Evolutionary conservation across 2,888 invertebrate genomes (phyloP).

Genomic region (Carterocephalus palaemon): DNA sequence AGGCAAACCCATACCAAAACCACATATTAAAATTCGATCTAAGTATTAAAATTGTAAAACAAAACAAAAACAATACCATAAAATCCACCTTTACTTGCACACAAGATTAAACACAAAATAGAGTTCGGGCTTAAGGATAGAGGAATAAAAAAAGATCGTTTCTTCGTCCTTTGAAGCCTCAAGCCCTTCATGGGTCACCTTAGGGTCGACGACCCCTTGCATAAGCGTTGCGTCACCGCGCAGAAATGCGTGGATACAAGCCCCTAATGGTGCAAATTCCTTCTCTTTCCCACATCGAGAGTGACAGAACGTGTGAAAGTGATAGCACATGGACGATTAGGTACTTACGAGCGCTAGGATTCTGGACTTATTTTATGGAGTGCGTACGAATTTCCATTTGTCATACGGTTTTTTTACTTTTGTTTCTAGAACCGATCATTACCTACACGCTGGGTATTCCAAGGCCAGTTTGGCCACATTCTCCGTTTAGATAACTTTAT

Average conservation of each 20-base stretch:
- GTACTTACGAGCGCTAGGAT: slow-evolving; percentile 22
- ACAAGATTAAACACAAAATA: slow-evolving; percentile 20
- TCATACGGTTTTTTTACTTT: slow-evolving; percentile 14
- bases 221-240: slow-evolving; percentile 58
- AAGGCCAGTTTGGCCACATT: not conserved
- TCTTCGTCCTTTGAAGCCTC: slow-evolving; percentile 36
- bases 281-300: slow-evolving; percentile 25
- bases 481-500: not conserved
- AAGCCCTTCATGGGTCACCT: slow-evolving; percentile 47
- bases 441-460: not conserved
- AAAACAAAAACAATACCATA: slow-evolving; percentile 19
- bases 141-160: slow-evolving; percentile 19
- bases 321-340: slow-evolving; percentile 26
- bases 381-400: slow-evolving; percentile 25
- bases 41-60: slow-evolving; percentile 9
- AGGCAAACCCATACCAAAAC: too few species aligned
- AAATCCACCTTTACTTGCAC: too few species aligned
- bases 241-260: slow-evolving; percentile 46
- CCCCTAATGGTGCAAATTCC: slow-evolving; percentile 34
- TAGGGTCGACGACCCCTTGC: slow-evolving; percentile 54
- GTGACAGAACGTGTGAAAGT: slow-evolving; percentile 25
- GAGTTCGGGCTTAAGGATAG: slow-evolving; percentile 5
- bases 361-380: slow-evolving; percentile 27
- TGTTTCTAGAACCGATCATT: slow-evolving; percentile 5
- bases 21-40: too few species aligned